Conservation (phyloP, 2,113 vertebrate species). For the Scolopax mira region DNA sequence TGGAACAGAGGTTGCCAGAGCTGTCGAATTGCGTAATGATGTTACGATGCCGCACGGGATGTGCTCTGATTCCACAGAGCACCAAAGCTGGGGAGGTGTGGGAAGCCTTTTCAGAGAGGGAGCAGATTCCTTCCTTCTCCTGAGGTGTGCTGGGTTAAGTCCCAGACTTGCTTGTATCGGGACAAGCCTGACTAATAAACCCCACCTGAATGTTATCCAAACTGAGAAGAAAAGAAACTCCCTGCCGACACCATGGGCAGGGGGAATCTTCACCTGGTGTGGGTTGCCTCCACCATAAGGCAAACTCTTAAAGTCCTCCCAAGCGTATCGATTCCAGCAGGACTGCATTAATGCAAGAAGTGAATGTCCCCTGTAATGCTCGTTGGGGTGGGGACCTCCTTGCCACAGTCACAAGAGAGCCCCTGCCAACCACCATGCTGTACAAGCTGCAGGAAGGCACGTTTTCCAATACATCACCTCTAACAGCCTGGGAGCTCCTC, state of each 20-base stretch:
- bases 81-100: background rate
- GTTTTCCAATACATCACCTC: background rate
- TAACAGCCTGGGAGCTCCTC: background rate
- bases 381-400: background rate
- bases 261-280: background rate
- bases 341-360: background rate
- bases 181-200: background rate
- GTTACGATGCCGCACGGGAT: background rate
- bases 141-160: background rate
- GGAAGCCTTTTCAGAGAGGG: background rate
- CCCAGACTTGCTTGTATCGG: background rate
- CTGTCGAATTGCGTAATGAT: background rate
- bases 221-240: background rate
- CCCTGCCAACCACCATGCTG: background rate
- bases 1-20: slow-evolving; percentile 39
- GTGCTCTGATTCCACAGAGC: background rate
- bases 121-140: background rate
- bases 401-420: background rate
- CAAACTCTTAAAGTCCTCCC: background rate
- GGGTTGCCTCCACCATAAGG: background rate
- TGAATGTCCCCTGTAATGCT: background rate
- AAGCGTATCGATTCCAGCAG: background rate
- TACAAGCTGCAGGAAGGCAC: background rate
- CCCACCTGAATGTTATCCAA: background rate
- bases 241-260: fast-evolving